phyloP scores from a whole-genome alignment of 1,140 invertebrate species.

The Nephotettix cincticeps region DNA sequence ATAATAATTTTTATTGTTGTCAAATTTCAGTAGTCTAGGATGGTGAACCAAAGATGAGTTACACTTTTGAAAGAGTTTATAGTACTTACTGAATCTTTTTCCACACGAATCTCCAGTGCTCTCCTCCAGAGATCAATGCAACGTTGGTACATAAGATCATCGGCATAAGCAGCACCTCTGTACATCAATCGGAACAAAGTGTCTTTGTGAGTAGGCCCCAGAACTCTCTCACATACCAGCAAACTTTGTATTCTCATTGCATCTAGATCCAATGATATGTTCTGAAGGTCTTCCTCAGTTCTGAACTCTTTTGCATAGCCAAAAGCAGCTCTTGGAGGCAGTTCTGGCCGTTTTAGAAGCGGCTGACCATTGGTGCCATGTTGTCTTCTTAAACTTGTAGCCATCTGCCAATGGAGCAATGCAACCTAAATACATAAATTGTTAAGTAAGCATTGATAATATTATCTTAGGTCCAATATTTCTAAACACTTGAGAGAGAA shows the following conservation, averaged over 20 bases:
- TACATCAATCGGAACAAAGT: constrained; percentile 75
- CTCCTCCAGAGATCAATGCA: constrained; percentile 85
- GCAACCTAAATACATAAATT: too few relatives aligned
- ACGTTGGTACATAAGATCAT: constrained; percentile 77
- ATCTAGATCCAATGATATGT: constrained; percentile 72
- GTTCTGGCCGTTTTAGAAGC: constrained; percentile 56
- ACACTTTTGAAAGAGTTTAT: too few relatives aligned
- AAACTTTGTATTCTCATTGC: constrained; percentile 79
- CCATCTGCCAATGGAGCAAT: constrained; percentile 42
- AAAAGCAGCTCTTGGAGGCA: constrained; percentile 60
- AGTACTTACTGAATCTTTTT: constrained; percentile 65
- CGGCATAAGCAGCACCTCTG: constrained; percentile 83
- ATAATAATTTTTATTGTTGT: too few relatives aligned
- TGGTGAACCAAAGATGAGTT: too few relatives aligned
- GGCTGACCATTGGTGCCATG: constrained; percentile 43
- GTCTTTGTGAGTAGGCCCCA: constrained; percentile 80
- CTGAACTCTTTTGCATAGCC: constrained; percentile 68
- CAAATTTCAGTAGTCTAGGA: too few relatives aligned
- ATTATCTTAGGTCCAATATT: too few relatives aligned
- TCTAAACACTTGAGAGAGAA: too few relatives aligned
- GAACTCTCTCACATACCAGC: constrained; percentile 77
- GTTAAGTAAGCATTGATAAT: too few relatives aligned
- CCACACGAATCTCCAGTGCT: constrained; percentile 73
- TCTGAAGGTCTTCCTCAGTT: constrained; percentile 67
- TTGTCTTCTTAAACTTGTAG: constrained; percentile 31